Evolutionary conservation across 2,888 invertebrate species (phyloP).

Genomic region (Macrosiphum euphorbiae): DNA sequence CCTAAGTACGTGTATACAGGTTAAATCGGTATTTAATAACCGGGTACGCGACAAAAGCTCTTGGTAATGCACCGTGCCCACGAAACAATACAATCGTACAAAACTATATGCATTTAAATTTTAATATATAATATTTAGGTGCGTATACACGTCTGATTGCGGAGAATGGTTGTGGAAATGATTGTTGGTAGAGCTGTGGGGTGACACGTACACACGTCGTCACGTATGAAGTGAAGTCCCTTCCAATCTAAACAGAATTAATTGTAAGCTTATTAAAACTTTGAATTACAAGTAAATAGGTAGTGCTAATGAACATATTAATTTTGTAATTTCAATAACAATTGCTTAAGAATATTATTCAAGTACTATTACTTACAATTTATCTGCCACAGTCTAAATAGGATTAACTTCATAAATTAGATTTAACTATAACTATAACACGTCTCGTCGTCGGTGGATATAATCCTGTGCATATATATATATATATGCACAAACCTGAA

Average conservation of each 20-base stretch:
- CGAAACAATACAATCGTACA: slow-evolving; percentile 36
- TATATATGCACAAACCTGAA: not conserved
- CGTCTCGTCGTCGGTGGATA: not conserved
- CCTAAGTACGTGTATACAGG: not conserved
- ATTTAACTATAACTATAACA: not conserved
- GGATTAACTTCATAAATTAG: not conserved
- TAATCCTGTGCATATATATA: not conserved
- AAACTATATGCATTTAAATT: not conserved
- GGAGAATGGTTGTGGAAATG: slow-evolving; percentile 1
- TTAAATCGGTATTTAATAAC: slow-evolving; percentile 51
- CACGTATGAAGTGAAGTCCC: not conserved
- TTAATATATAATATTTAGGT: not conserved
- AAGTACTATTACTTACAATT: not conserved
- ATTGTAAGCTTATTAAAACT: not conserved
- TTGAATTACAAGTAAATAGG: not conserved
- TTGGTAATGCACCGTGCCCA: slow-evolving; percentile 38
- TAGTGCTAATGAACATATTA: not conserved
- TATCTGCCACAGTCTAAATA: not conserved
- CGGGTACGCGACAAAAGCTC: slow-evolving; percentile 20
- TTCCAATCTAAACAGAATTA: not conserved
- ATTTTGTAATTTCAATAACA: too few relatives aligned
- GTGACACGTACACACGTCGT: not conserved
- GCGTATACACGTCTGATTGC: not conserved
- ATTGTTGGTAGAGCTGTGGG: not conserved
- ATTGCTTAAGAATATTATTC: too few relatives aligned